Evolutionary conservation across 2,888 invertebrate species (phyloP).

Genomic region (Acrocyrtus sp.): DNA sequence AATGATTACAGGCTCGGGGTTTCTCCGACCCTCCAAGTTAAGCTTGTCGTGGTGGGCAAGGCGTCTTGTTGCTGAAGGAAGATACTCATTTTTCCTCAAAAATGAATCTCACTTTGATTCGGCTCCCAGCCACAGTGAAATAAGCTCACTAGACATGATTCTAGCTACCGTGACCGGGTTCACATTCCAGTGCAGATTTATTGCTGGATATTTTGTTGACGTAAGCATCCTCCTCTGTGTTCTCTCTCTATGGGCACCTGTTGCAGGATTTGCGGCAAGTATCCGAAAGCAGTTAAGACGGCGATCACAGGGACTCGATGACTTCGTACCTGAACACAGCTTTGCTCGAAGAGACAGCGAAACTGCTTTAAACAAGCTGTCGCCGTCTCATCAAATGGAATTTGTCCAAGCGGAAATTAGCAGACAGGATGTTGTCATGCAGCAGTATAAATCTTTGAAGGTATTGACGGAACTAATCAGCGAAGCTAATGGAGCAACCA

Average conservation of each 20-base stretch:
- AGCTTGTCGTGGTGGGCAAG: slow-evolving; percentile 20
- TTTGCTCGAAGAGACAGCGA: not conserved
- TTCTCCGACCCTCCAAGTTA: slow-evolving; percentile 24
- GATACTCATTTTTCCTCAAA: slow-evolving; percentile 34
- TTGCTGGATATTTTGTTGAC: slow-evolving; percentile 35
- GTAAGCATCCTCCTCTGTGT: slow-evolving; percentile 28
- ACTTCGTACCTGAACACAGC: not conserved
- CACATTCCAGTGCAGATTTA: slow-evolving; percentile 31
- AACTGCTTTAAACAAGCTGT: not conserved
- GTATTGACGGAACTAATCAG: slow-evolving; percentile 24
- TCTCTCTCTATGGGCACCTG: slow-evolving; percentile 32
- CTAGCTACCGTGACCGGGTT: slow-evolving; percentile 16
- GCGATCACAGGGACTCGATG: not conserved
- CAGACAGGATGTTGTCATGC: slow-evolving; percentile 21
- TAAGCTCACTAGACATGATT: slow-evolving; percentile 15
- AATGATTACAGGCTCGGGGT: slow-evolving; percentile 37
- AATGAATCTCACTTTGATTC: slow-evolving; percentile 17
- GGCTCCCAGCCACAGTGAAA: slow-evolving; percentile 17
- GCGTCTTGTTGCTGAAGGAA: slow-evolving; percentile 38
- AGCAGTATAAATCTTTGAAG: slow-evolving; percentile 32
- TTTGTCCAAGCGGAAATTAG: not conserved
- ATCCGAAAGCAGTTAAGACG: slow-evolving; percentile 11
- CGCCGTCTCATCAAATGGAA: not conserved
- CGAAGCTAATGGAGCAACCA: slow-evolving; percentile 22
- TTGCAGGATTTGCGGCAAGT: slow-evolving; percentile 20